Evolutionary conservation across 2,888 invertebrate species (phyloP).

Genomic region (Reticulitermes lucifugus): DNA sequence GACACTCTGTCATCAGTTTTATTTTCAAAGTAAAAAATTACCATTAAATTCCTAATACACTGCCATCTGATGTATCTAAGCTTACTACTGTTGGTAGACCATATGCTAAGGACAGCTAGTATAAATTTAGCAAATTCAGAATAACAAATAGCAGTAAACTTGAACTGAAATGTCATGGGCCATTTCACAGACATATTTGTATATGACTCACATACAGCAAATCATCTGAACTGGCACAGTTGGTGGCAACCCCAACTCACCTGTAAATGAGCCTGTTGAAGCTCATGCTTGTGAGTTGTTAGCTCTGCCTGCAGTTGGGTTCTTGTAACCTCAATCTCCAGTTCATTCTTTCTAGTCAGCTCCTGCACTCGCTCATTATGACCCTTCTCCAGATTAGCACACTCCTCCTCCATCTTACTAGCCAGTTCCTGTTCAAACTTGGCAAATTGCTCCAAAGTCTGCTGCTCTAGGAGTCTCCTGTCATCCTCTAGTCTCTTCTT

Average conservation of each 20-base stretch:
- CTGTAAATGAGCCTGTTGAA: slow-evolving; percentile 38
- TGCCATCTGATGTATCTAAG: no score
- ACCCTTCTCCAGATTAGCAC: slow-evolving; percentile 24
- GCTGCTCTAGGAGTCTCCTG: slow-evolving; percentile 17
- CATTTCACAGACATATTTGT: no score
- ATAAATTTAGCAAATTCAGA: no score
- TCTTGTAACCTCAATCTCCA: slow-evolving; percentile 48
- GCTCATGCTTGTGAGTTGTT: slow-evolving; percentile 33
- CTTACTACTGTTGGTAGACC: no score
- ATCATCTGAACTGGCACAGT: no score
- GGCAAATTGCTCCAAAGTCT: slow-evolving; percentile 29
- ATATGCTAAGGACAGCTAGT: no score
- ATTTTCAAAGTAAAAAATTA: no score
- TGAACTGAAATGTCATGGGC: no score
- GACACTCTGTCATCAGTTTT: no score
- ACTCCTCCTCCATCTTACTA: slow-evolving; percentile 60
- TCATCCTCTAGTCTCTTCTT: slow-evolving; percentile 63
- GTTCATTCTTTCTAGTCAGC: background rate
- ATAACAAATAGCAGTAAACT: no score
- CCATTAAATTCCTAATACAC: no score
- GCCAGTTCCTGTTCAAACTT: slow-evolving; percentile 28
- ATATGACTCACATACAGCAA: no score
- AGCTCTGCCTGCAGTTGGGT: slow-evolving; percentile 47
- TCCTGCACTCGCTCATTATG: slow-evolving; percentile 3
- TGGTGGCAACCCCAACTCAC: slow-evolving; percentile 56